Evolutionary conservation across 1,140 invertebrate genomes (phyloP).

Genomic region (Hirudo medicinalis): DNA sequence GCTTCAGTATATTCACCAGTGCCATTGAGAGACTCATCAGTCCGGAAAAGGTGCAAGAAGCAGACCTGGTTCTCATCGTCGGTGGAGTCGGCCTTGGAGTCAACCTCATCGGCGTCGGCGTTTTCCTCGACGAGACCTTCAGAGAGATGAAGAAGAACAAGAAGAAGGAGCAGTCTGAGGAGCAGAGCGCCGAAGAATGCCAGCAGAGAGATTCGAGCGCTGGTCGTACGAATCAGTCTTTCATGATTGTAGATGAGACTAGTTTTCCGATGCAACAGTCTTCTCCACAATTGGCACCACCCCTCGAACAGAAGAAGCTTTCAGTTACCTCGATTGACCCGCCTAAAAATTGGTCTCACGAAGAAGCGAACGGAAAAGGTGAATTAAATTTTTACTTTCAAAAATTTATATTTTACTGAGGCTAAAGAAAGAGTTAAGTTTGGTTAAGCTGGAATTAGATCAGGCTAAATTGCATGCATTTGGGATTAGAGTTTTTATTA

Average conservation of each 20-base stretch:
- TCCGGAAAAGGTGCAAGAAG: slow-evolving; percentile 50
- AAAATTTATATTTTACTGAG: no score
- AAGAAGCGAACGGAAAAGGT: no score
- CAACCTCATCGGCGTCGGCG: slow-evolving; percentile 45
- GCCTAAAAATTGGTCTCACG: no score
- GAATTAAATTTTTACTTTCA: no score
- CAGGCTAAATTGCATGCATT: no score
- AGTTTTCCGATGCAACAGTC: no score
- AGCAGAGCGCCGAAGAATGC: not conserved
- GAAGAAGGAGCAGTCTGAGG: not conserved
- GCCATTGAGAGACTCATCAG: slow-evolving; percentile 28
- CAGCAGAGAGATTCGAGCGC: not conserved
- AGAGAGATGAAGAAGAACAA: not conserved
- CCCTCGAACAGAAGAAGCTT: no score
- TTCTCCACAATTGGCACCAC: no score
- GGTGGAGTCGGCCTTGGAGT: slow-evolving; percentile 43
- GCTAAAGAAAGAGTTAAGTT: no score
- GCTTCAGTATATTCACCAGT: slow-evolving; percentile 47
- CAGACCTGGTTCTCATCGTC: slow-evolving; percentile 43
- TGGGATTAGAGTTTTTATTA: no score
- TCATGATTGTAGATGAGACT: not conserved
- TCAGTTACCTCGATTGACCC: no score
- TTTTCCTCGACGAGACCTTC: slow-evolving; percentile 35
- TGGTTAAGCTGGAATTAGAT: no score
- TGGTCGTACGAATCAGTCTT: not conserved